phyloP scores from a whole-genome alignment of 2,797 vertebrate species.

The Podarcis siculus region DNA sequence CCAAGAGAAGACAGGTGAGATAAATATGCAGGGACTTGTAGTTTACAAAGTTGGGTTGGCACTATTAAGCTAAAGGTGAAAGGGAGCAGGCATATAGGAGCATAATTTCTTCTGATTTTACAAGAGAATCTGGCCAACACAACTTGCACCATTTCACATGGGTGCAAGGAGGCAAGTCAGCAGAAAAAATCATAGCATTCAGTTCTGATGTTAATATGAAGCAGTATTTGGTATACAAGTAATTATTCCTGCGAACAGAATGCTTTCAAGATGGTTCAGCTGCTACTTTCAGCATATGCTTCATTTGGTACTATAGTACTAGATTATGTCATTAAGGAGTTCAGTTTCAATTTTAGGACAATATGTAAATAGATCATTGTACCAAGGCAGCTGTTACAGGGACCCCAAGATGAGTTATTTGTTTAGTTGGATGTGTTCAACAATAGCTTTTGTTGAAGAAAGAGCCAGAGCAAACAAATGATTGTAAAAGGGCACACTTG shows the following conservation, averaged over 20 bases:
- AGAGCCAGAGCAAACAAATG: conserved; percentile 88
- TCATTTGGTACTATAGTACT: conserved; percentile 72
- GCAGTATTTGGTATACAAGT: conserved; percentile 58
- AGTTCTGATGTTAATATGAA: conserved; percentile 59
- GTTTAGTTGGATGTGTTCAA: conserved; percentile 86
- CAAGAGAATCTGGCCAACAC: conserved; percentile 27
- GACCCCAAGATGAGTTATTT: conserved; percentile 85
- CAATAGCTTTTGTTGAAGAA: conserved; percentile 87
- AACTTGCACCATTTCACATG: conserved; percentile 44
- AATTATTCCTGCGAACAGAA: conserved; percentile 77
- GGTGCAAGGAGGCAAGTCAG: conserved; percentile 51
- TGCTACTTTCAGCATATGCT: conserved; percentile 77
- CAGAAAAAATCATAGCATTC: conserved; percentile 46
- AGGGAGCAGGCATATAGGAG: conserved; percentile 54
- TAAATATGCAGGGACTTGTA: conserved; percentile 64
- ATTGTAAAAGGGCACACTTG: conserved; percentile 87
- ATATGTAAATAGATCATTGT: conserved; percentile 84
- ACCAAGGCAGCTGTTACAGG: conserved; percentile 86
- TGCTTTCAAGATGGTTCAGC: conserved; percentile 75
- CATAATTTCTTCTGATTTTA: conserved; percentile 50
- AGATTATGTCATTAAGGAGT: conserved; percentile 84
- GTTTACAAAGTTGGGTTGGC: conserved; percentile 63
- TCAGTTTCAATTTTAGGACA: conserved; percentile 84
- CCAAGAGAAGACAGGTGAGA: conserved; percentile 68
- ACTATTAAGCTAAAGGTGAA: conserved; percentile 52